A percentile compares a stretch with the other conserved stretches of the same genome.
Evolutionary conservation across 1,140 invertebrate species (phyloP).

Genomic region (Phthorimaea operculella): DNA sequence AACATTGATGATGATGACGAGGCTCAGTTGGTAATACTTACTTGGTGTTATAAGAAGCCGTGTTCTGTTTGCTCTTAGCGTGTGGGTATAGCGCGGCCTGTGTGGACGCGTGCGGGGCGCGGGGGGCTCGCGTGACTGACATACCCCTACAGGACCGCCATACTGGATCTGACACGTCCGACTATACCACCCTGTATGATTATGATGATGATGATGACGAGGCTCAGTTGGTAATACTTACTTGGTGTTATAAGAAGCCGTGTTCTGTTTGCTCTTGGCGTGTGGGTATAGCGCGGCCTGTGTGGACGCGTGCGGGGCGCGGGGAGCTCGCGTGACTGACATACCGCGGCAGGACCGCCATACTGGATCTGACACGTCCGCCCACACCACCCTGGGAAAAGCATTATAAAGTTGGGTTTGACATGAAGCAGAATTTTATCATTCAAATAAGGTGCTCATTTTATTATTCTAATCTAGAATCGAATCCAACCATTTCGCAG

Average conservation of each 20-base stretch:
- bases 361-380: constrained; percentile 62
- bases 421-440: too few relatives aligned
- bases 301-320: constrained; percentile 3
- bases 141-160: constrained; percentile 41
- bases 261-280: constrained; percentile 5
- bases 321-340: constrained; percentile 10
- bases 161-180: constrained; percentile 62
- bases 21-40: too few relatives aligned
- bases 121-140: constrained; percentile 10
- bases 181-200: constrained; percentile 57
- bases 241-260: constrained; percentile 26
- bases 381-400: constrained; percentile 62
- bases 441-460: too few relatives aligned
- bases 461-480: too few relatives aligned
- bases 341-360: constrained; percentile 41
- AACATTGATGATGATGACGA: too few relatives aligned
- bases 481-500: too few relatives aligned
- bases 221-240: too few relatives aligned
- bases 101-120: constrained; percentile 3
- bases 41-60: constrained; percentile 26
- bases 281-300: constrained; percentile 11
- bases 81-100: constrained; percentile 11
- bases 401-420: too few relatives aligned
- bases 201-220: too few relatives aligned
- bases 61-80: constrained; percentile 5